Conservation (phyloP, 2,888 invertebrate species). For the Agonopterix alstromeriana region DNA sequence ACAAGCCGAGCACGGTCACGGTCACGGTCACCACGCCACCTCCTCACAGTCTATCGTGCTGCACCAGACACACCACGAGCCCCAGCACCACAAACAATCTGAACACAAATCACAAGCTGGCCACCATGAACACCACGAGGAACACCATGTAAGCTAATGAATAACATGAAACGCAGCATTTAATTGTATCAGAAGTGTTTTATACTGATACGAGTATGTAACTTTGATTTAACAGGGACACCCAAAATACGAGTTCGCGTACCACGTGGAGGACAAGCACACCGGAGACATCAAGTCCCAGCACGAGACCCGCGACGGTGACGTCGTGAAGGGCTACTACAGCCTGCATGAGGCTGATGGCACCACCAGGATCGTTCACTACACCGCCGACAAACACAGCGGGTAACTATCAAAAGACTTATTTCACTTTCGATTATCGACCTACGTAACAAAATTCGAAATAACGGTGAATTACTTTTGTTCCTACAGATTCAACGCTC, state of each 20-base stretch:
- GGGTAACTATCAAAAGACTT: constrained; percentile 33
- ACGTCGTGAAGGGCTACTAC: constrained; percentile 74
- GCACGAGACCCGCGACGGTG: constrained; percentile 71
- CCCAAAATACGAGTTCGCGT: constrained; percentile 26
- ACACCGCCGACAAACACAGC: constrained; percentile 66
- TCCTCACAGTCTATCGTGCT: constrained; percentile 36
- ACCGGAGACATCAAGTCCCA: constrained; percentile 77
- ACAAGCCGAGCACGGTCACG: constrained; percentile 7
- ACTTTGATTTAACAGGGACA: too few relatives aligned
- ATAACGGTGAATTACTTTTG: too few relatives aligned
- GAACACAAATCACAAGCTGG: too few relatives aligned
- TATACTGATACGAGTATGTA: too few relatives aligned
- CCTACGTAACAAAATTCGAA: too few relatives aligned
- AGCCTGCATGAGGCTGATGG: constrained; percentile 75
- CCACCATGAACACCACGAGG: too few relatives aligned
- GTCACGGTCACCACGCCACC: constrained; percentile 7
- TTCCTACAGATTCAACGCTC: constrained; percentile 6
- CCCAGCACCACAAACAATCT: constrained; percentile 5
- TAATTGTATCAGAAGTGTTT: too few relatives aligned
- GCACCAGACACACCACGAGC: constrained; percentile 23
- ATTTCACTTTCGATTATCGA: too few relatives aligned
- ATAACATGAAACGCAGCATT: too few relatives aligned
- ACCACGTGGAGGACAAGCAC: constrained; percentile 60
- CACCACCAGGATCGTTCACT: constrained; percentile 72
- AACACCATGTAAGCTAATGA: constrained; percentile 17